phyloP scores from a whole-genome alignment of 2,888 invertebrate species.

The Merodon equestris region DNA sequence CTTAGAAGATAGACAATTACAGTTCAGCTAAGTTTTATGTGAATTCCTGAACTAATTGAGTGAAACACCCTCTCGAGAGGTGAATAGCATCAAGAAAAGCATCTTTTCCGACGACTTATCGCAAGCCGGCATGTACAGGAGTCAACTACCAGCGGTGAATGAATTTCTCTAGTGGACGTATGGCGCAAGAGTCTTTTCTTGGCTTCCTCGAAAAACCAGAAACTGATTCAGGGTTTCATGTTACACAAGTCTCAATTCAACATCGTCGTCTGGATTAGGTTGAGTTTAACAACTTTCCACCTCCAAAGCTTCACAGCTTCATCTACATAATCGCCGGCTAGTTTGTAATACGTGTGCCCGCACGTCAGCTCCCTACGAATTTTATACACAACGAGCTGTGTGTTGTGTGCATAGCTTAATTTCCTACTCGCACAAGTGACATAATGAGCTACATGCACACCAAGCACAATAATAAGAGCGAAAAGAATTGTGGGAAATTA shows the following conservation, averaged over 20 bases:
- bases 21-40: background rate
- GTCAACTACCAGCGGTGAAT: slow-evolving; percentile 13
- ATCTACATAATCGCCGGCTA: slow-evolving; percentile 42
- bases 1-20: slow-evolving; percentile 7
- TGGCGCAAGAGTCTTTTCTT: too few relatives aligned
- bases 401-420: slow-evolving; percentile 3
- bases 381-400: too few relatives aligned
- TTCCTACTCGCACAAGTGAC: slow-evolving; percentile 24
- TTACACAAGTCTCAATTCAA: slow-evolving; percentile 31
- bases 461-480: too few relatives aligned
- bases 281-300: slow-evolving; percentile 19
- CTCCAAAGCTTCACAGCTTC: background rate
- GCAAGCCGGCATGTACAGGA: background rate
- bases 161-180: background rate
- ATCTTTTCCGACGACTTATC: too few relatives aligned
- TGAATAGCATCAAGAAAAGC: too few relatives aligned
- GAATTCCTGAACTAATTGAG: background rate
- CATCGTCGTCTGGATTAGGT: slow-evolving; percentile 12
- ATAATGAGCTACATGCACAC: slow-evolving; percentile 27
- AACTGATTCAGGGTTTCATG: slow-evolving; percentile 20
- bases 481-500: too few relatives aligned
- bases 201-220: background rate
- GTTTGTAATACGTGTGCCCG: slow-evolving; percentile 12
- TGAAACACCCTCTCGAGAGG: background rate
- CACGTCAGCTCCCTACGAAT: background rate